A percentile compares a stretch with the other conserved stretches of the same genome.
Conservation (phyloP, 35 echinoderm and acorn worm species). For the Patiria miniata region DNA sequence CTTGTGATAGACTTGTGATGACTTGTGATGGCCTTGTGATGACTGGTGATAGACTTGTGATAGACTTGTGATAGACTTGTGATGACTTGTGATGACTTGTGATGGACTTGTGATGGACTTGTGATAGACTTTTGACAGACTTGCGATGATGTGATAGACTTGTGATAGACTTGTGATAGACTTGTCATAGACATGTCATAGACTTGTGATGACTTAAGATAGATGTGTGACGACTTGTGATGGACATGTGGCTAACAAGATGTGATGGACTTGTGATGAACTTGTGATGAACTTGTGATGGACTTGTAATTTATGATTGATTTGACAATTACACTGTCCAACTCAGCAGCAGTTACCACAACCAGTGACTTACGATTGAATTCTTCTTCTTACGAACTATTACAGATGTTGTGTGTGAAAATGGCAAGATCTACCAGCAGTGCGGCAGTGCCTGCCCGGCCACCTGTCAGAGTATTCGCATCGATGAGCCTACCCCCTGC, state of each 20-base stretch:
- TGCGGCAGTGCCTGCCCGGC: background rate
- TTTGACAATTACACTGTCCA: background rate
- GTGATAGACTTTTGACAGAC: background rate
- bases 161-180: no score
- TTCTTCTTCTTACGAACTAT: background rate
- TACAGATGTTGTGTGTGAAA: background rate
- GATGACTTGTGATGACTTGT: no score
- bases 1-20: background rate
- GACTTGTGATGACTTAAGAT: no score
- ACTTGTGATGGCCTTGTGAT: no score
- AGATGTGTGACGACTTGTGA: no score
- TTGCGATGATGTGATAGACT: background rate
- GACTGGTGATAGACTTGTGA: no score
- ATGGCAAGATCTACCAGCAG: constrained; percentile 5
- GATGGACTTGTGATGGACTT: background rate
- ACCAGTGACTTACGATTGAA: no score
- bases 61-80: no score
- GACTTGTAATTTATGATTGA: background rate
- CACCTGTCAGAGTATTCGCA: background rate
- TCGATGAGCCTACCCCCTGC: background rate
- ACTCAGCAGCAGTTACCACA: background rate
- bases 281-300: background rate
- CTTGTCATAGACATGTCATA: no score
- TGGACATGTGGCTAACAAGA: no score
- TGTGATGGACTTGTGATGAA: no score